phyloP scores from a whole-genome alignment of 1,140 invertebrate genomes.

The Brachionus koreanus region DNA sequence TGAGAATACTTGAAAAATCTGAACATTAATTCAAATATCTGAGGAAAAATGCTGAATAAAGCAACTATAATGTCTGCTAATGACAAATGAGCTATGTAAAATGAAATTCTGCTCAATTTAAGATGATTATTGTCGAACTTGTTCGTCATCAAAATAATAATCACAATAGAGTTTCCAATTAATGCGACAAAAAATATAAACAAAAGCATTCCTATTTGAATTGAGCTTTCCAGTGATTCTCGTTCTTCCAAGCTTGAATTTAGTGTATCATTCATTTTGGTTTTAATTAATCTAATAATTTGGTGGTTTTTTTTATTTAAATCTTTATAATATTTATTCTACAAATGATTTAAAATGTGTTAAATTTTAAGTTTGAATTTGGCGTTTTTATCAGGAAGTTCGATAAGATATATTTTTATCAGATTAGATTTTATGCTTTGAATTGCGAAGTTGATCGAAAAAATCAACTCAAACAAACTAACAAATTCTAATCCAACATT shows the following conservation, averaged over 20 bases:
- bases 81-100: constrained; percentile 70
- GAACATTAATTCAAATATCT: constrained; percentile 68
- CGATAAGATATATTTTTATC: constrained; percentile 4
- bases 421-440: background rate
- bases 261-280: background rate
- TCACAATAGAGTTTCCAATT: background rate
- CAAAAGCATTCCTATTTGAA: background rate
- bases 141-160: background rate
- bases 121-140: background rate
- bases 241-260: background rate
- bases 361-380: background rate
- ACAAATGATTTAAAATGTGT: background rate
- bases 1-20: constrained; percentile 65
- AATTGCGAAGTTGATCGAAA: background rate
- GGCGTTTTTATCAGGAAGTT: background rate
- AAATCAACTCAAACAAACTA: background rate
- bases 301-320: background rate
- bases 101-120: constrained; percentile 64
- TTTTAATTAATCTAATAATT: too few species aligned
- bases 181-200: background rate
- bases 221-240: background rate
- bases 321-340: background rate
- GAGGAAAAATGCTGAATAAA: constrained; percentile 68
- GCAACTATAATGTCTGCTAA: constrained; percentile 70
- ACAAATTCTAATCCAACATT: background rate